These are phyloP conservation scores for Kryphioiulus occultus DNA, from an alignment of 2,888 invertebrate genomes.

Conservation along the genomic window DNA sequence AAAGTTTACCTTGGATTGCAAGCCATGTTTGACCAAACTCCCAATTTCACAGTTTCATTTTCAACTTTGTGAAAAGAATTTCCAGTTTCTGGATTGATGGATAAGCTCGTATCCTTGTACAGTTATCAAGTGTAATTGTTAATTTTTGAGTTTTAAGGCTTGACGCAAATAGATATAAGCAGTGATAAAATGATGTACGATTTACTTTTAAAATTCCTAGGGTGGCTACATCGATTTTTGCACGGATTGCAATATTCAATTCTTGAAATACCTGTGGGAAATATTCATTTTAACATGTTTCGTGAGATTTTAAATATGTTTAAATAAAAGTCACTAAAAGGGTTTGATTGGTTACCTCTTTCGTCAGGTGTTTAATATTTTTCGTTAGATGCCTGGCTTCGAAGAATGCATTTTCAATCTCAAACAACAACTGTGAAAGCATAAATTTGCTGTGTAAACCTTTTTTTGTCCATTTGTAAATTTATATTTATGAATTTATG, in stretches of 20 bases:
- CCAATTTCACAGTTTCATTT: constrained; percentile 33
- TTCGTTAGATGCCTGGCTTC: neutral
- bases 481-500: no score
- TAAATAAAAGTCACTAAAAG: neutral
- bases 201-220: neutral
- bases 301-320: neutral
- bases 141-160: neutral
- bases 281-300: neutral
- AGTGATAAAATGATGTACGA: neutral
- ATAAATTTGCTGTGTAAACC: no score
- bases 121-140: neutral
- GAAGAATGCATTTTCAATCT: neutral
- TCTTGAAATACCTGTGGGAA: neutral
- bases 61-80: neutral
- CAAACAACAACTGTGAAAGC: neutral
- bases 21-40: constrained; percentile 41
- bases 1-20: constrained; percentile 9
- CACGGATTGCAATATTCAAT: neutral
- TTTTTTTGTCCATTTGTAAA: no score
- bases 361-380: neutral
- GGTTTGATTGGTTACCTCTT: neutral
- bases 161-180: neutral
- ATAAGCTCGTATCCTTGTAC: neutral
- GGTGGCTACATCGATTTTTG: neutral
- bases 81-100: constrained; percentile 38